Percentiles rank a stretch among this genome's conserved stretches.
phyloP scores from a whole-genome alignment of 2,797 vertebrate species.

The Coccyzus lansbergi region DNA sequence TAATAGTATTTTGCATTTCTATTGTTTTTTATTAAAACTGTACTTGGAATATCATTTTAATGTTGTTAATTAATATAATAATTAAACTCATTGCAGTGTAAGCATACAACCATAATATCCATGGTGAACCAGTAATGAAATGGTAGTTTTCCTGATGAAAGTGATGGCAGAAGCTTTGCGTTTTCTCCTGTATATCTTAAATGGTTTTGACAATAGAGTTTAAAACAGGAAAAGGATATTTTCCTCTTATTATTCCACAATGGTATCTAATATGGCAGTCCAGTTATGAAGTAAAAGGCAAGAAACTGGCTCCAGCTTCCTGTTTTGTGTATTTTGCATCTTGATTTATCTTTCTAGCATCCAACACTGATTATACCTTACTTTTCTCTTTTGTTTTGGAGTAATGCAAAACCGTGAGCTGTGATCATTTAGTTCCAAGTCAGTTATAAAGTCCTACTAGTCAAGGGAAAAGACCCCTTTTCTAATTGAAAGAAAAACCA shows the following conservation, averaged over 20 bases:
- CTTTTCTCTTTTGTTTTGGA: slow-evolving; percentile 44
- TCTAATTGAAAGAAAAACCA: slow-evolving; percentile 2
- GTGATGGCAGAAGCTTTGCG: not conserved
- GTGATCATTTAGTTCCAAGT: slow-evolving; percentile 60
- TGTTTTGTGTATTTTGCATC: slow-evolving; percentile 4
- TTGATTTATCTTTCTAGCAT: not conserved
- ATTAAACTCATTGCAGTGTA: not conserved
- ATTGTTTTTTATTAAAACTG: not conserved
- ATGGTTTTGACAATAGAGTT: not conserved
- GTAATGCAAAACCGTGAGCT: slow-evolving; percentile 28
- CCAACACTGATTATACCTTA: not conserved
- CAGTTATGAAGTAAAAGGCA: not conserved
- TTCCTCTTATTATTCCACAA: not conserved
- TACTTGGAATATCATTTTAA: not conserved
- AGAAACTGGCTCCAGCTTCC: not conserved
- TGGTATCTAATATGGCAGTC: not conserved
- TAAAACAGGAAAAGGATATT: not conserved
- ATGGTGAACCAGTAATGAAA: not conserved
- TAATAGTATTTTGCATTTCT: not conserved
- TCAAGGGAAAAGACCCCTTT: slow-evolving; percentile 49
- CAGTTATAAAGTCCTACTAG: slow-evolving; percentile 50
- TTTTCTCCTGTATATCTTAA: not conserved
- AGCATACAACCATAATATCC: not conserved
- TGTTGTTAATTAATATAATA: not conserved
- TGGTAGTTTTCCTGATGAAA: not conserved